These are phyloP conservation scores for Pseudomyrmex concolor DNA, from an alignment of 1,140 invertebrate genomes.

Conservation along the genomic window DNA sequence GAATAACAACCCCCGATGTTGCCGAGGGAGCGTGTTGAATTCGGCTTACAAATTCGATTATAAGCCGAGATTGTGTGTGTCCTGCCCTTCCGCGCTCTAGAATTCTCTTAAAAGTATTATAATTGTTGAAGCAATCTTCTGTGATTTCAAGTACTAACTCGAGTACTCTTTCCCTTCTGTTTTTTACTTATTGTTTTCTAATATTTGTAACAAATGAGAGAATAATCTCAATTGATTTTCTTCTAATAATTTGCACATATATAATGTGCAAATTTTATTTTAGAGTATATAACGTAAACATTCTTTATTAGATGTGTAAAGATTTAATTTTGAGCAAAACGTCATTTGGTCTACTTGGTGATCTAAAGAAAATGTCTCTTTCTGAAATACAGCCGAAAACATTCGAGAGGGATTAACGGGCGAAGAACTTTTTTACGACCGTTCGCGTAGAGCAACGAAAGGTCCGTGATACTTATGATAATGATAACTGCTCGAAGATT, in stretches of 20 bases:
- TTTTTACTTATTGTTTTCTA: too few species aligned
- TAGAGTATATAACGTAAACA: not conserved
- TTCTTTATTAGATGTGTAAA: too few species aligned
- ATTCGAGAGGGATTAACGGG: conserved; percentile 20
- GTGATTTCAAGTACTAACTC: too few species aligned
- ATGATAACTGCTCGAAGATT: conserved; percentile 73
- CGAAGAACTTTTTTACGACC: conserved; percentile 59
- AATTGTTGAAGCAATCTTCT: conserved; percentile 13
- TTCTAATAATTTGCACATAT: too few species aligned
- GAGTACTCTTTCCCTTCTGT: too few species aligned
- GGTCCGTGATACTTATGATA: conserved; percentile 67
- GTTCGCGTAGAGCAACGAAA: conserved; percentile 15
- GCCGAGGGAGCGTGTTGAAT: conserved; percentile 47
- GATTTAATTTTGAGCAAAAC: not conserved
- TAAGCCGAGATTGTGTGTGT: conserved; percentile 33
- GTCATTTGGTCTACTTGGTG: not conserved
- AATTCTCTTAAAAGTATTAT: conserved; percentile 28
- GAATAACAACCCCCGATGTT: conserved; percentile 53
- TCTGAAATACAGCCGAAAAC: conserved; percentile 1
- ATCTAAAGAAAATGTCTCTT: conserved; percentile 26
- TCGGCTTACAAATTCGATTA: conserved; percentile 65
- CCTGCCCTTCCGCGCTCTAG: not conserved
- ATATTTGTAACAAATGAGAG: too few species aligned
- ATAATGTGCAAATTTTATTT: not conserved
- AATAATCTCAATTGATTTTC: too few species aligned